Evolutionary conservation across 2,797 vertebrate genomes (phyloP).

Genomic region (Kryptopterus vitreolus): DNA sequence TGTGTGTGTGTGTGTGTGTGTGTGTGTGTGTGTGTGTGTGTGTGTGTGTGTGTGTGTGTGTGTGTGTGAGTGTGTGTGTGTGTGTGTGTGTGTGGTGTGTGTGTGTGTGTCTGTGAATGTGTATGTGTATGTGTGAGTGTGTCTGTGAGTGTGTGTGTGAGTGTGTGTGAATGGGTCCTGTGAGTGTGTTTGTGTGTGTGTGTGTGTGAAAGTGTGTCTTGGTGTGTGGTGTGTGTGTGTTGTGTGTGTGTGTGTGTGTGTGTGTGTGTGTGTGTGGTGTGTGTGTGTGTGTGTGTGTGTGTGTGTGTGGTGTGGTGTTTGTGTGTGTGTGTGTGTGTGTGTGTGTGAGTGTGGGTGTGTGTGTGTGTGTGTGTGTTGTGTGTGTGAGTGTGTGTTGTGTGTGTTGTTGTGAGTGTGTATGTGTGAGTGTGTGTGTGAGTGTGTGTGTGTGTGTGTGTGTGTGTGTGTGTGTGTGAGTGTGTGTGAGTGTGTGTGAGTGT

Average conservation of each 20-base stretch:
- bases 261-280: constrained; percentile 27
- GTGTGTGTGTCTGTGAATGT: too few relatives aligned
- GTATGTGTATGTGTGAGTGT: constrained; percentile 44
- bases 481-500: constrained; percentile 33
- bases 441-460: constrained; percentile 26
- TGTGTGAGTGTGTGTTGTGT: too few relatives aligned
- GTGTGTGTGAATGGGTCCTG: constrained; percentile 32
- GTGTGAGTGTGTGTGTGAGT: constrained; percentile 44
- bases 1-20: constrained; percentile 38
- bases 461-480: constrained; percentile 29
- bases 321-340: constrained; percentile 40
- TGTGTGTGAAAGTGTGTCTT: too few relatives aligned
- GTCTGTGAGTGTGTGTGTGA: constrained; percentile 22
- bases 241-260: constrained; percentile 35
- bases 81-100: constrained; percentile 36
- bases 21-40: constrained; percentile 37
- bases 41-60: constrained; percentile 25
- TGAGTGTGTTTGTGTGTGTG: constrained; percentile 21
- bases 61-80: constrained; percentile 28
- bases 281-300: constrained; percentile 25
- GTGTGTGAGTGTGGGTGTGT: constrained; percentile 23
- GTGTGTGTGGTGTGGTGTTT: constrained; percentile 42
- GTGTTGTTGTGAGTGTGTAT: too few relatives aligned
- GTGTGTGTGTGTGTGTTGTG: constrained; percentile 30
- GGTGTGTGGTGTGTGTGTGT: constrained; percentile 42